phyloP scores from a whole-genome alignment of 2,797 vertebrate genomes.

The Babyrousa celebensis region DNA sequence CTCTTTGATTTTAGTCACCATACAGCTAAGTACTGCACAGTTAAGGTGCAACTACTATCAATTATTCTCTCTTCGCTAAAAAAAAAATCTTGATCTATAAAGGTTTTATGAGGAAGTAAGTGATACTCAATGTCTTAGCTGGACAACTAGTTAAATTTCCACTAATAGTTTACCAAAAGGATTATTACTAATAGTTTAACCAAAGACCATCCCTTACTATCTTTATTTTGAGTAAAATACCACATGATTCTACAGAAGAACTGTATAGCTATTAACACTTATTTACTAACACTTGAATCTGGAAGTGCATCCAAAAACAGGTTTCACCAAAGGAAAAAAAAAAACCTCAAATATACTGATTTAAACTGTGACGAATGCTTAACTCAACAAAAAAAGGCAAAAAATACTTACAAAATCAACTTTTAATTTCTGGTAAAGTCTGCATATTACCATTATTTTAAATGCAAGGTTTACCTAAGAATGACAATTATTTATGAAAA shows the following conservation, averaged over 20 bases:
- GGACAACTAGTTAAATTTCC: slow-evolving; percentile 52
- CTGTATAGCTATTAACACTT: slow-evolving; percentile 4
- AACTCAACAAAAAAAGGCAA: slow-evolving; percentile 55
- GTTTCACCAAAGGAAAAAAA: slow-evolving; percentile 50
- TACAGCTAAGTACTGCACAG: slow-evolving; percentile 18
- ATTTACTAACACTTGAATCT: slow-evolving; percentile 53
- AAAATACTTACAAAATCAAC: slow-evolving; percentile 61
- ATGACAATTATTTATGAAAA: slow-evolving; percentile 57
- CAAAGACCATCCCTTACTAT: slow-evolving; percentile 5
- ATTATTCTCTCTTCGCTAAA: slow-evolving; percentile 33
- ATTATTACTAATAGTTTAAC: slow-evolving; percentile 58
- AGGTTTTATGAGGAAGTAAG: slow-evolving; percentile 31
- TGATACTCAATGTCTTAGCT: slow-evolving; percentile 13
- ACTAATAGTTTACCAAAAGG: slow-evolving; percentile 7
- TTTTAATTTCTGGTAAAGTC: slow-evolving; percentile 64
- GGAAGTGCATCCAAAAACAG: slow-evolving; percentile 16
- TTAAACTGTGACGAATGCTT: slow-evolving; percentile 39
- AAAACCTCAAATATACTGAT: slow-evolving; percentile 45
- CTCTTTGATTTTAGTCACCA: slow-evolving; percentile 35
- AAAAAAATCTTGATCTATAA: slow-evolving; percentile 50
- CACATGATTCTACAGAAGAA: slow-evolving; percentile 42
- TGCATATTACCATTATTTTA: slow-evolving; percentile 58
- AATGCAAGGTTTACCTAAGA: slow-evolving; percentile 60
- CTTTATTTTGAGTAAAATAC: slow-evolving; percentile 61
- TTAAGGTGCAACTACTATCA: neutral